Base-by-base conservation (phyloP, 2,797 vertebrate genomes). In the Lagocephalus sceleratus region DNA sequence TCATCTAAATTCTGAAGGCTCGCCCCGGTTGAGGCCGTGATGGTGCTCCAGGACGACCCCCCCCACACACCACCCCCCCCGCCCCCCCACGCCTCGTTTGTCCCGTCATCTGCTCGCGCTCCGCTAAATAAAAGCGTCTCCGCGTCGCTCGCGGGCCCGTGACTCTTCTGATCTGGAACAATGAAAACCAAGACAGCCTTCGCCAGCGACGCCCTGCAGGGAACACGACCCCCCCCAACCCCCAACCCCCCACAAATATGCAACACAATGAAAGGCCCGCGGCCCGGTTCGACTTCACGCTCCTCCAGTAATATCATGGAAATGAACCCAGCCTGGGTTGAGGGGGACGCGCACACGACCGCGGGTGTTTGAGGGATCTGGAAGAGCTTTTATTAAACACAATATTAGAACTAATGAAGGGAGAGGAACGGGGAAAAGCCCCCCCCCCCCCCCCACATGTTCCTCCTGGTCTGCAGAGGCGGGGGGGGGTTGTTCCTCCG, bases 351-450 rank as follows among this genome's bases (percentile, higher is more conserved):
- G 45, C 38, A 49, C 55, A 69, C 60, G 32, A 47, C 49, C 11
- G 54, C 19, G 20, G 43, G 55, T 53, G 51, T 55, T 68, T 55
- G 54, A 57, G 5, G 62, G 40, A 52, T 61, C 49, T 29, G 23
- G 29, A 58, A 68, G 3, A 0, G 6, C 22, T 40, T 14, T 71
- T 56, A 78, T 74, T 63, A 74, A 64, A 68, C 0, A 42, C n/a
- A 10, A 14, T 17, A 45, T 47, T 47, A 47, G 25, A 47, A 14
- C 12, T 20, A 22, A 55, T 39, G 46, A 56, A 59, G 38, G 5
- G 0, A 44, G 40, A 32, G 7, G 29, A 40, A 20, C 17, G 0
- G 43, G 1, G n/a, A n/a, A n/a, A n/a, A n/a, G n/a, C n/a, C n/a
- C n/a, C n/a, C n/a, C n/a, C n/a, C n/a, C 32, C 14, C 32, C 32